Base-by-base conservation (phyloP, 1,140 invertebrate species). In the Pissodes strobi region DNA sequence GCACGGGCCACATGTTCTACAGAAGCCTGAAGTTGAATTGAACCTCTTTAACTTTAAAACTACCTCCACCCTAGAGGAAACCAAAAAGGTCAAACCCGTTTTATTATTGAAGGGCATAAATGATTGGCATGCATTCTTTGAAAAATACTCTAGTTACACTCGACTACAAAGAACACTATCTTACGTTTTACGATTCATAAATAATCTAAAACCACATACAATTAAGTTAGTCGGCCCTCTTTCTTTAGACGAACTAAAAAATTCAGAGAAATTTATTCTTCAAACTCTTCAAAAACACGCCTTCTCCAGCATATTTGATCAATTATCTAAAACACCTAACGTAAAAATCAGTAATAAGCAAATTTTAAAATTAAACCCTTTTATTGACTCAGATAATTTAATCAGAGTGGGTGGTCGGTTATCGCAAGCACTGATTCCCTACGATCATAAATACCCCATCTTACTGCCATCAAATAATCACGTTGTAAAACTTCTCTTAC, bases 1-100 rank as follows among this genome's bases (percentile, higher is more conserved):
- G 72, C 55, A 78, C 9, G 76, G 75, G 13, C 66, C 72, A 15
- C 22, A 56, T 8, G 34, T 27, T n/a, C 52, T 61, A 15, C 48
- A 38, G 37, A 22, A 61, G 1, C 18, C 45, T 15, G 30, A 57
- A 15, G 12, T 57, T 18, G 19, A 57, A 13, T 43, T 57, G 43
- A 51, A 45, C 17, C 30, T 8, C 53, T n/a, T n/a, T n/a, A n/a
- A n/a, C n/a, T n/a, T n/a, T n/a, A n/a, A n/a, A n/a, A n/a, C n/a
- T n/a, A n/a, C n/a, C n/a, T n/a, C n/a, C n/a, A n/a, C n/a, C n/a
- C n/a, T n/a, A n/a, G n/a, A n/a, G n/a, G n/a, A n/a, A n/a, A n/a
- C n/a, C n/a, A n/a, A n/a, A n/a, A n/a, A n/a, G n/a, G n/a, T n/a
- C n/a, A n/a, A n/a, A n/a, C n/a, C n/a, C n/a, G n/a, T n/a, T n/a